A percentile compares a stretch with the other conserved stretches of the same genome.
Evolutionary conservation across 2,888 invertebrate species (phyloP).

Genomic region (Coelinius sp.): DNA sequence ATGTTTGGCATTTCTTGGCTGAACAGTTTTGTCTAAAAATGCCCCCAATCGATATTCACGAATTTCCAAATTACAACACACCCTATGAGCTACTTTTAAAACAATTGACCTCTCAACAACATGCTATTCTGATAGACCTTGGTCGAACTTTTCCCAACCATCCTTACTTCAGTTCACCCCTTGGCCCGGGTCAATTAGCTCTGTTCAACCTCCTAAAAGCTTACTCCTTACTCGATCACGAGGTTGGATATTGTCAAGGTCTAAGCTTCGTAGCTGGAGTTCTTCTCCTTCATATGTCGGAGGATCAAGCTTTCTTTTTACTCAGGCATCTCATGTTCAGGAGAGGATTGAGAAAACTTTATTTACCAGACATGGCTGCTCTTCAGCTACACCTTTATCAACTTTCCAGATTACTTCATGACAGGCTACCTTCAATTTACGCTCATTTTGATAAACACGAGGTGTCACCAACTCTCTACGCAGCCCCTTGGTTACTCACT

Average conservation of each 20-base stretch:
- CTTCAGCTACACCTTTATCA: conserved; percentile 93
- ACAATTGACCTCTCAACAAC: conserved; percentile 94
- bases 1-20: conserved; percentile 93
- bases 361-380: conserved; percentile 94
- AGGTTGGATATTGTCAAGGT: conserved; percentile 97
- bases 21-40: conserved; percentile 83
- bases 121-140: conserved; percentile 95
- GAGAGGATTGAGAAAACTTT: conserved; percentile 88
- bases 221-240: conserved; percentile 93
- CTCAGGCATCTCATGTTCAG: conserved; percentile 93
- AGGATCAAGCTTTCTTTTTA: conserved; percentile 89
- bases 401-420: conserved; percentile 90
- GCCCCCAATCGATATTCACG: conserved; percentile 79
- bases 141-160: conserved; percentile 96
- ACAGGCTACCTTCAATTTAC: conserved; percentile 88
- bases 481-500: conserved; percentile 97
- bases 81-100: conserved; percentile 86
- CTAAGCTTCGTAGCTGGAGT: conserved; percentile 96
- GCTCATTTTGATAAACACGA: conserved; percentile 89
- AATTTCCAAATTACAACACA: conserved; percentile 83
- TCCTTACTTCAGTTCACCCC: conserved; percentile 90
- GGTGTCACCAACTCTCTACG: conserved; percentile 94
- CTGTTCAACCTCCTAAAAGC: conserved; percentile 96
- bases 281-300: conserved; percentile 92
- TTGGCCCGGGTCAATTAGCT: conserved; percentile 94